A percentile compares a stretch with the other conserved stretches of the same genome.
phyloP scores from a whole-genome alignment of 2,113 vertebrate genomes.

The Boleophthalmus pectinirostris region DNA sequence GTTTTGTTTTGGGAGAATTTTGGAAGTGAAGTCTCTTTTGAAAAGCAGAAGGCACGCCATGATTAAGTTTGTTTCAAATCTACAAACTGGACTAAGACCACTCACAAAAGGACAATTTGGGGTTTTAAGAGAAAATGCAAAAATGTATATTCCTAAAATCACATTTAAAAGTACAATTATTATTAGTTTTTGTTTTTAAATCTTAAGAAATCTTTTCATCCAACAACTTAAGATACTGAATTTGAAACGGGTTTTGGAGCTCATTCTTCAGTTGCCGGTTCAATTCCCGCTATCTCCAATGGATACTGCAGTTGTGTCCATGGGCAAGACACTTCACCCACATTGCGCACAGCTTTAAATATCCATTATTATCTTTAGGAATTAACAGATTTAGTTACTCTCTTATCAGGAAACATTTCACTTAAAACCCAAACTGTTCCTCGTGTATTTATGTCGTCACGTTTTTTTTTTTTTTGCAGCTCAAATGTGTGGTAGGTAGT shows the following conservation, averaged over 20 bases:
- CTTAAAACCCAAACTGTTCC: conserved; percentile 30
- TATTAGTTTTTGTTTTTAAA: too few relatives aligned
- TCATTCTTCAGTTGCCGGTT: too few relatives aligned
- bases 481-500: conserved; percentile 42
- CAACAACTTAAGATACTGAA: too few relatives aligned
- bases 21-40: not conserved
- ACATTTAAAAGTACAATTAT: not conserved
- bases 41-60: conserved; percentile 8
- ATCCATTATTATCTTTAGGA: not conserved
- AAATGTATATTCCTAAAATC: not conserved
- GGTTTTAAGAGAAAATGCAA: not conserved
- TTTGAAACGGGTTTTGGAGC: too few relatives aligned
- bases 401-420: conserved; percentile 28
- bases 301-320: not conserved
- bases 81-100: not conserved
- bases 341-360: not conserved
- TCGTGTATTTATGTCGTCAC: conserved; percentile 25
- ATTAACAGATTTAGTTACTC: too few relatives aligned
- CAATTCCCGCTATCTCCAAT: too few relatives aligned
- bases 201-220: too few relatives aligned
- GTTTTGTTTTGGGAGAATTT: not conserved
- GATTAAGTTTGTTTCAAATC: not conserved
- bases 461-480: conserved; percentile 17
- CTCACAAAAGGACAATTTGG: not conserved
- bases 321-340: not conserved